Evolutionary conservation across 2,797 vertebrate species (phyloP).

Genomic region (Philypnodon macrostomus): DNA sequence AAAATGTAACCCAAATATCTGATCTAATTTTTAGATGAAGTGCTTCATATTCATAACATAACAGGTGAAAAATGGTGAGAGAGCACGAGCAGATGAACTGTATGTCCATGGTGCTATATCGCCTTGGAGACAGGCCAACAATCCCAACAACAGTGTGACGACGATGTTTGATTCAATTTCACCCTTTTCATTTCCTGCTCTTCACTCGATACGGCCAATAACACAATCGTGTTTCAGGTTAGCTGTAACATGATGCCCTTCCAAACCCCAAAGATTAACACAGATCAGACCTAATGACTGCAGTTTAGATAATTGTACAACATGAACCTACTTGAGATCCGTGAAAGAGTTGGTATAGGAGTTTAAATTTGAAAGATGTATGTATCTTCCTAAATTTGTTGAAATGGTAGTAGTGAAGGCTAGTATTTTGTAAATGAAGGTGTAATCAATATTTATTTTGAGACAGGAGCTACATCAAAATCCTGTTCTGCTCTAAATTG

Average conservation of each 20-base stretch:
- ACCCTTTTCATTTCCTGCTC: slow-evolving; percentile 58
- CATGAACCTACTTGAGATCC: slow-evolving; percentile 24
- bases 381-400: background rate
- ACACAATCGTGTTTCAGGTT: slow-evolving; percentile 41
- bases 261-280: slow-evolving; percentile 22
- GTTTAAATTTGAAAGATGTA: background rate
- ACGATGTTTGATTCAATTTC: slow-evolving; percentile 54
- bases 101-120: slow-evolving; percentile 31
- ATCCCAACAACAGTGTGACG: too few species aligned
- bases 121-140: slow-evolving; percentile 59
- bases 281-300: slow-evolving; percentile 25
- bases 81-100: slow-evolving; percentile 13
- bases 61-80: slow-evolving; percentile 27
- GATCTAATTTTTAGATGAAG: slow-evolving; percentile 21
- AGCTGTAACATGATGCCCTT: slow-evolving; percentile 24
- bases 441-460: too few species aligned
- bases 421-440: too few species aligned
- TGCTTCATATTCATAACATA: slow-evolving; percentile 18
- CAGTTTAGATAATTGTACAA: slow-evolving; percentile 12
- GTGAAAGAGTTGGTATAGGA: background rate
- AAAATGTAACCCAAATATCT: too few species aligned
- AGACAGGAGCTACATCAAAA: too few species aligned
- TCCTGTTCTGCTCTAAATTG: too few species aligned
- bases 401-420: too few species aligned
- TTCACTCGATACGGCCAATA: slow-evolving; percentile 26